phyloP scores from a whole-genome alignment of 2,797 vertebrate species.

The Coendou prehensilis region DNA sequence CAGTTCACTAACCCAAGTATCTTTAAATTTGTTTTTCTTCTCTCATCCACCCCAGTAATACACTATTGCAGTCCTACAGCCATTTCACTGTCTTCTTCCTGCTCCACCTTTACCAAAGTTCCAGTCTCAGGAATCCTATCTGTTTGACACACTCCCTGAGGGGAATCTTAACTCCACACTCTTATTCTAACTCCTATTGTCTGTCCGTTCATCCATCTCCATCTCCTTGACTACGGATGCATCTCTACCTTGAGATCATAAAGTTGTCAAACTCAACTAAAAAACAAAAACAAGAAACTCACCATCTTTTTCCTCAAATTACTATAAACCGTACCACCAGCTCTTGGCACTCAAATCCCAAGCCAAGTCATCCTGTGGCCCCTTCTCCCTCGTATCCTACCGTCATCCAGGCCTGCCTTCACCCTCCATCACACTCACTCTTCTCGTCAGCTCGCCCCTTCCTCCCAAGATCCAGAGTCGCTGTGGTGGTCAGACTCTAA shows the following conservation, averaged over 20 bases:
- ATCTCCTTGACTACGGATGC: background rate
- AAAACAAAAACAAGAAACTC: background rate
- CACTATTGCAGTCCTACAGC: background rate
- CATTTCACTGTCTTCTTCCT: background rate
- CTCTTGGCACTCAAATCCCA: background rate
- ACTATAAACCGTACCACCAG: background rate
- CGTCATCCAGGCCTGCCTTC: background rate
- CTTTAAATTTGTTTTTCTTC: background rate
- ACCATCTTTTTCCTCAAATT: background rate
- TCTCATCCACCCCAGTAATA: background rate
- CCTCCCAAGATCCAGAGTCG: background rate
- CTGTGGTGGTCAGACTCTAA: background rate
- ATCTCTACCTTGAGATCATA: background rate
- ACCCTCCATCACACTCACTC: background rate
- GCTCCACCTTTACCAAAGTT: background rate
- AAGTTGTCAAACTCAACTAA: background rate
- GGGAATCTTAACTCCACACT: background rate
- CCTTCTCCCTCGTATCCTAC: background rate
- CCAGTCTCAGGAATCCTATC: background rate
- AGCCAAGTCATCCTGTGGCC: background rate
- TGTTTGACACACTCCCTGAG: background rate
- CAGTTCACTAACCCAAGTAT: background rate
- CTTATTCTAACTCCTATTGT: background rate
- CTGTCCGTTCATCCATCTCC: background rate
- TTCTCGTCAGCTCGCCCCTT: background rate